Evolutionary conservation across 2,797 vertebrate species (phyloP), one percentile per base, ranked within the genome.

Genomic region (Neostethus bicornis): DNA sequence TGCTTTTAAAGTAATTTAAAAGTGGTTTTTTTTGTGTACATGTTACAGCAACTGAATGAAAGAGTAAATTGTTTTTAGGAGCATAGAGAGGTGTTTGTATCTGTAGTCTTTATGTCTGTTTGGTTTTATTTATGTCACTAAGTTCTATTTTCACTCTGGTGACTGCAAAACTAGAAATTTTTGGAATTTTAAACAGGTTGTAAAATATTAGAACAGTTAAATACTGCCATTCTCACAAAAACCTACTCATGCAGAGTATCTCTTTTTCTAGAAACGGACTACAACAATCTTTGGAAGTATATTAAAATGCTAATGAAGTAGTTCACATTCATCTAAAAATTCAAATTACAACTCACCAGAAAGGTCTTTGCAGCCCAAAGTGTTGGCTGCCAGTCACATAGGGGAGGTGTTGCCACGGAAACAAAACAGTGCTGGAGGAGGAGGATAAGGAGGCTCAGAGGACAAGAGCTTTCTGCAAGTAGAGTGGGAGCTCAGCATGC

Each of bases 371-470:
- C 17, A 34, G 53, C 60, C 46, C 56, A 54, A 38, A 4, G 37
- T 3, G 29, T 51, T 46, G 5, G 38, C 64, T 44, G 10, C 44
- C 70, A 53, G 51, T 65, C 73, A 46, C 53, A 54, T 56, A 28
- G 3, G 17, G 67, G 51, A 69, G 53, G 67, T 48, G 80, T 79
- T 75, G 65, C 68, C 71, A 75, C 16, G 65, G 77, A 77, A 77
- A 83, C 77, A 73, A 79, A 76, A 69, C 42, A 35, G 63, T n/a
- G 54, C 32, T 51, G 32, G 46, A 60, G 41, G 51, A 21, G 32
- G 28, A 28, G 24, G 29, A 43, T 53, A 44, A 51, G 47, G 29
- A 25, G 51, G 26, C 42, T 48, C 46, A 16, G 38, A 64, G 59
- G 54, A 59, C 38, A 20, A n/a, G 37, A 37, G 61, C 51, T 48